phyloP scores from a whole-genome alignment of 2,113 vertebrate species.

The Pelusios castaneus region DNA sequence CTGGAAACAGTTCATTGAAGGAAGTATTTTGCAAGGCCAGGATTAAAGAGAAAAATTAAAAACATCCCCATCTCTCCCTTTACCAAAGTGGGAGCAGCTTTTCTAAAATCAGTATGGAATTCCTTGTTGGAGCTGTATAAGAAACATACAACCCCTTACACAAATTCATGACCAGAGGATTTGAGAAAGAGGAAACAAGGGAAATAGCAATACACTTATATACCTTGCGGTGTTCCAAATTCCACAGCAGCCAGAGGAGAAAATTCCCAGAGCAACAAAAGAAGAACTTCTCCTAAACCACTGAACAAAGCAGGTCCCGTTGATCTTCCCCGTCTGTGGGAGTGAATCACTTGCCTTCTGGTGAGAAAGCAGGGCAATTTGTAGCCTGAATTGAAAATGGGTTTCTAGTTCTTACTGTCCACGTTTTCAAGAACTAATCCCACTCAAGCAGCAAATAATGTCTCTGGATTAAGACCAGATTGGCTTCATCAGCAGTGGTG shows the following conservation, averaged over 20 bases:
- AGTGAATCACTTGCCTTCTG: background rate
- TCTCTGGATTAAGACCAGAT: slow-evolving; percentile 59
- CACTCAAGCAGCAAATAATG: slow-evolving; percentile 32
- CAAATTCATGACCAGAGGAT: background rate
- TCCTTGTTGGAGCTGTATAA: background rate
- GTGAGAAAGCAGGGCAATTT: slow-evolving; percentile 60
- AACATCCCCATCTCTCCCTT: background rate
- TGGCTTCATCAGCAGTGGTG: slow-evolving; percentile 61
- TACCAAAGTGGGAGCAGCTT: background rate
- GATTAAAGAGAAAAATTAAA: background rate
- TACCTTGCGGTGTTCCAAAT: slow-evolving; percentile 53
- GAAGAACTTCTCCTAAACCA: background rate
- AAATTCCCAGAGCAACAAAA: background rate
- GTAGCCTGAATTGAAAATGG: slow-evolving; percentile 61
- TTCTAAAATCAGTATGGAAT: background rate
- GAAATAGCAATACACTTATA: background rate
- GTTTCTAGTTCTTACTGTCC: background rate
- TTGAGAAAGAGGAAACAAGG: background rate
- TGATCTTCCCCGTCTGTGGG: background rate
- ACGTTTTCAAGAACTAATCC: slow-evolving; percentile 66
- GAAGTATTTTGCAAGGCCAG: background rate
- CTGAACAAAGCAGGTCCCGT: background rate
- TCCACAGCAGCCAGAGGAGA: background rate
- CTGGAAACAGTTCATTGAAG: background rate
- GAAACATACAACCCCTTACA: background rate